Conservation (phyloP, 2,797 vertebrate genomes). For the Chrysocyon brachyurus region DNA sequence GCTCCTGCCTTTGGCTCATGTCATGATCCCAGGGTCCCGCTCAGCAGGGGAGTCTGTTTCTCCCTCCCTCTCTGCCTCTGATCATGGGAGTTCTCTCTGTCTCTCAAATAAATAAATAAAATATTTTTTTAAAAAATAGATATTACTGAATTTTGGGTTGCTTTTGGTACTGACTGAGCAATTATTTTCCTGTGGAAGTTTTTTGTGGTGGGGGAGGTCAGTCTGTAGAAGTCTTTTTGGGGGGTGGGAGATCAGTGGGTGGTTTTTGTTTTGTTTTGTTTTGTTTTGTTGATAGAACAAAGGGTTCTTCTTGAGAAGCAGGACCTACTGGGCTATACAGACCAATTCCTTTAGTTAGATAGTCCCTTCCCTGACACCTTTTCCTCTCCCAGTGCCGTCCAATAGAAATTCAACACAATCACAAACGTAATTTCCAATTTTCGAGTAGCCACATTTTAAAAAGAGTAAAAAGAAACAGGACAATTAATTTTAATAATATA, state of each 20-base stretch:
- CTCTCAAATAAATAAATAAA: too few species aligned
- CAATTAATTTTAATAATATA: slow-evolving; percentile 31
- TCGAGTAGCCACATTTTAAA: not conserved
- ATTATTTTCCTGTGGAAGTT: not conserved
- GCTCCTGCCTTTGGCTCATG: too few species aligned
- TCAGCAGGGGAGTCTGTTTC: too few species aligned
- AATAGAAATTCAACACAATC: slow-evolving; percentile 20
- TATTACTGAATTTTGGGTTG: not conserved
- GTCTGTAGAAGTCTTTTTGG: not conserved
- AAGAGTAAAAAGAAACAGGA: not conserved
- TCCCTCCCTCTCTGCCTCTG: too few species aligned
- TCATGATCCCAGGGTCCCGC: too few species aligned
- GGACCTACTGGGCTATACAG: not conserved
- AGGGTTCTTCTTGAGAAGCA: not conserved
- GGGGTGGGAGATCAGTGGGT: too few species aligned
- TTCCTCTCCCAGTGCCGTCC: not conserved
- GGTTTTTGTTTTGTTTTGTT: not conserved
- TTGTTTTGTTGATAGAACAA: not conserved
- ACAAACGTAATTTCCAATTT: slow-evolving; percentile 25
- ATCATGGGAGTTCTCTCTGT: too few species aligned
- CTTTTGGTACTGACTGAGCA: slow-evolving; percentile 9
- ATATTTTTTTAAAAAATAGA: not conserved
- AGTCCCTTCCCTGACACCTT: not conserved
- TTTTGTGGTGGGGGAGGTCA: not conserved
- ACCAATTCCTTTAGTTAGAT: not conserved